Evolutionary conservation across 2,888 invertebrate species (phyloP), one percentile per base, ranked within the genome.

Genomic region (Diaphora mendica): DNA sequence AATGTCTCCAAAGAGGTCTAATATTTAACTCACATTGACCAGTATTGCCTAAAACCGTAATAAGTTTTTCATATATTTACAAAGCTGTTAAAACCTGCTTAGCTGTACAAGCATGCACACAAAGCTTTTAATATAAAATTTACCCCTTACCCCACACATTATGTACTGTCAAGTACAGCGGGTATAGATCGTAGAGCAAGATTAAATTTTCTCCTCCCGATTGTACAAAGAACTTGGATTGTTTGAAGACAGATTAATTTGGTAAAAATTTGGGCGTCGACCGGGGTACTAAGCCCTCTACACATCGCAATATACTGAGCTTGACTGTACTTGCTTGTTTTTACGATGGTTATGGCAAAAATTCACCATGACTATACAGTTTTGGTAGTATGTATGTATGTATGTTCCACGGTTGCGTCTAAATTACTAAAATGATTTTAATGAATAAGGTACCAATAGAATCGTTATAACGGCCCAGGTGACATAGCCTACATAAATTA

Each of bases 171-270:
- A 39, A 66, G 66, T 66, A 67, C 59, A 72, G 20, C n/a, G 5
- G 17, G 42, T 44, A 72, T 64, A 72, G 83, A 59, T 73, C 72
- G 76, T 75, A 73, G 74, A 76, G 84, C 85, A 87, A 91, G 91
- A 93, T 92, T 92, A 91, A 92, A 91, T 92, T 91, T 90, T 86
- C 87, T 88, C 80, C 89, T 87, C n/a, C n/a, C 89, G 86, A 89
- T 89, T 84, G 88, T 84, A 89, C 91, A 92, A 93, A 92, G 91
- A 90, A 87, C 87, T 70, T 82, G 79, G 70, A 94, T 94, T 95
- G 94, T 95, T 95, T 94, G 93, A 90, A 90, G 90, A 91, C 90
- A 93, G 94, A 95, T 95, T 95, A 94, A 94, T 95, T 93, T 93
- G 89, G 91, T 75, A 90, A 92, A 94, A 92, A 90, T 91, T 92